Evolutionary conservation across 2,113 vertebrate species (phyloP).

Genomic region (Anseranas semipalmata): DNA sequence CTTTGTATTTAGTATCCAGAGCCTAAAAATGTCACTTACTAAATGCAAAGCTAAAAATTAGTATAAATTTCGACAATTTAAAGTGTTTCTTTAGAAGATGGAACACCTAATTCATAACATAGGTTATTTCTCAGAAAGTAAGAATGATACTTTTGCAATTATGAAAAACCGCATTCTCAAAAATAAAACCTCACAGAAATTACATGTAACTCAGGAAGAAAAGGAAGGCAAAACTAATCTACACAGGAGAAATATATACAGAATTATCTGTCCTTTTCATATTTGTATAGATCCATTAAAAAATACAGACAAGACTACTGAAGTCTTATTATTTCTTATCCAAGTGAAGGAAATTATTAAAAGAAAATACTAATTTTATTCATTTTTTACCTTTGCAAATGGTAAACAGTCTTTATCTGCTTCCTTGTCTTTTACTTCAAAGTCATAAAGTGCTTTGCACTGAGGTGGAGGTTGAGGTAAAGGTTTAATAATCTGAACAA

Average conservation of each 20-base stretch:
- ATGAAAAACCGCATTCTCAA: not conserved
- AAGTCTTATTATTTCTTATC: not conserved
- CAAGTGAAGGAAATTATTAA: not conserved
- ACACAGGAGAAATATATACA: not conserved
- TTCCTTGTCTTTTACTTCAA: conserved; percentile 99
- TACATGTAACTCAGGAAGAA: not conserved
- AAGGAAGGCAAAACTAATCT: not conserved
- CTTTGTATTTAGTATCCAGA: not conserved
- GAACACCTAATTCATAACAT: not conserved
- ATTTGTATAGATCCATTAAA: not conserved
- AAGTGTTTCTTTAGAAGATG: not conserved
- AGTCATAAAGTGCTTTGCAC: conserved; percentile 99
- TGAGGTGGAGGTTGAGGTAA: conserved; percentile 97
- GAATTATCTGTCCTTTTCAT: not conserved
- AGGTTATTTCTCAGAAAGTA: not conserved
- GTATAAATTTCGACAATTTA: not conserved
- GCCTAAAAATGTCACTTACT: not conserved
- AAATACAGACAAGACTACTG: not conserved
- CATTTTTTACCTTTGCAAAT: conserved; percentile 90
- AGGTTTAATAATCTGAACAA: conserved; percentile 97
- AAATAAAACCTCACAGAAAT: conserved; percentile 9
- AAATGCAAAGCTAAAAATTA: not conserved
- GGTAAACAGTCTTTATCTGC: conserved; percentile 98
- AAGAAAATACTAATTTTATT: not conserved
- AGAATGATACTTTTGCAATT: not conserved